Conservation (phyloP, 2,113 vertebrate species). For the Mobula hypostoma region DNA sequence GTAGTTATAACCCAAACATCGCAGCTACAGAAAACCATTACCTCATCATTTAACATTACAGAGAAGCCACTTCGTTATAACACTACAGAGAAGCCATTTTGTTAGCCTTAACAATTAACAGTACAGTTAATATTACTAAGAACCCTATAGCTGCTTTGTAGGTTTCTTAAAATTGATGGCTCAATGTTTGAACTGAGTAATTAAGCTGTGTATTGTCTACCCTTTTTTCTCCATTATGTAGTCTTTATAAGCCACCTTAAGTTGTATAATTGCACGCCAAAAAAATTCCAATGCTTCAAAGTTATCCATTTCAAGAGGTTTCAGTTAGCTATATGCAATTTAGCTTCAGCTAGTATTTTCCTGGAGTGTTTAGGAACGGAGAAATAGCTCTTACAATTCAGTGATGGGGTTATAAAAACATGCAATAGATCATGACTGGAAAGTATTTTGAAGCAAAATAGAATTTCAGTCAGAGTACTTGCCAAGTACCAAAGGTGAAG, state of each 20-base stretch:
- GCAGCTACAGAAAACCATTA: no score
- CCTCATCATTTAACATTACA: no score
- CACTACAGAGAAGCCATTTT: no score
- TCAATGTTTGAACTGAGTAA: neutral
- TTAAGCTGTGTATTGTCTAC: neutral
- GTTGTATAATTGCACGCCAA: neutral
- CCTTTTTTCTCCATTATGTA: neutral
- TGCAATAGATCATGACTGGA: neutral
- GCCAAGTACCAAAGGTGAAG: neutral
- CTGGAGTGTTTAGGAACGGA: neutral
- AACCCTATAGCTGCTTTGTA: no score
- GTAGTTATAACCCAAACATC: no score
- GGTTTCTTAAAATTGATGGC: neutral
- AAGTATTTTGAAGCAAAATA: neutral
- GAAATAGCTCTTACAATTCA: neutral
- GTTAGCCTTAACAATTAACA: no score
- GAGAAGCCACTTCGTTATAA: no score
- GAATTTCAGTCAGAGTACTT: neutral
- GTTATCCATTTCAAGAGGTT: neutral
- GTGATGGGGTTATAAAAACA: neutral
- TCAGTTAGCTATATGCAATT: neutral
- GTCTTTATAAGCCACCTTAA: neutral
- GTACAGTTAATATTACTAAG: no score
- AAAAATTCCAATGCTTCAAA: neutral
- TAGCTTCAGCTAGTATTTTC: neutral